Conservation (phyloP, 2,113 vertebrate species). For the Hassar affinis region DNA sequence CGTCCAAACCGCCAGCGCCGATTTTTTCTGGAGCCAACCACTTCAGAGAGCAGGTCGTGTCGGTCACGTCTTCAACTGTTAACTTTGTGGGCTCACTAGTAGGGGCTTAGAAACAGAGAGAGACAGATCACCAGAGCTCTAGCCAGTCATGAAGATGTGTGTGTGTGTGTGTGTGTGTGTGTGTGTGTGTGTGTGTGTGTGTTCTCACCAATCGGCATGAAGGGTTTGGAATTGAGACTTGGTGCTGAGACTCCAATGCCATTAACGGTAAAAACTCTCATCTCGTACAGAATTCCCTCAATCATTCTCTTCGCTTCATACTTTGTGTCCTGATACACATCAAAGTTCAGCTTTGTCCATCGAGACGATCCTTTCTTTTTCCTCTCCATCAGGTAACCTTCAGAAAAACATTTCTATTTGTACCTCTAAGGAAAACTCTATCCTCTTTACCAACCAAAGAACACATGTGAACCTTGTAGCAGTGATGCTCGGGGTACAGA, state of each 20-base stretch:
- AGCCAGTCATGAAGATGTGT: too few relatives aligned
- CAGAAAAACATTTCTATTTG: not conserved
- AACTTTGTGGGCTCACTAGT: slow-evolving; percentile 82
- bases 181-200: too few relatives aligned
- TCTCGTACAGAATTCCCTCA: slow-evolving; percentile 88
- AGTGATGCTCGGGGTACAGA: not conserved
- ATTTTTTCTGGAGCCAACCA: slow-evolving; percentile 83
- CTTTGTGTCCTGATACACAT: slow-evolving; percentile 72
- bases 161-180: too few relatives aligned
- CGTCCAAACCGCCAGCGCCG: slow-evolving; percentile 85
- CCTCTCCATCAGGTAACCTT: slow-evolving; percentile 89
- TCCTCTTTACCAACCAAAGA: not conserved
- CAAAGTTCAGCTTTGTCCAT: slow-evolving; percentile 92
- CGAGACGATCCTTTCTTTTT: slow-evolving; percentile 89
- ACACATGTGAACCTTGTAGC: not conserved
- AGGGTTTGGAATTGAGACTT: slow-evolving; percentile 76
- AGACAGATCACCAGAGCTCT: not conserved
- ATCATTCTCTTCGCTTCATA: slow-evolving; percentile 89
- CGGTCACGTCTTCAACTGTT: slow-evolving; percentile 79
- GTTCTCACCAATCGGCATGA: slow-evolving; percentile 75
- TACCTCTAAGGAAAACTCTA: not conserved
- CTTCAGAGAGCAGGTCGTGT: slow-evolving; percentile 82
- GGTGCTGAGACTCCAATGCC: slow-evolving; percentile 83
- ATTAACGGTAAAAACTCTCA: slow-evolving; percentile 85
- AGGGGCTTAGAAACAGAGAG: slow-evolving; percentile 70